These are phyloP conservation scores for Heliconius congener DNA, from an alignment of 1,140 invertebrate genomes.

Conservation along the genomic window DNA sequence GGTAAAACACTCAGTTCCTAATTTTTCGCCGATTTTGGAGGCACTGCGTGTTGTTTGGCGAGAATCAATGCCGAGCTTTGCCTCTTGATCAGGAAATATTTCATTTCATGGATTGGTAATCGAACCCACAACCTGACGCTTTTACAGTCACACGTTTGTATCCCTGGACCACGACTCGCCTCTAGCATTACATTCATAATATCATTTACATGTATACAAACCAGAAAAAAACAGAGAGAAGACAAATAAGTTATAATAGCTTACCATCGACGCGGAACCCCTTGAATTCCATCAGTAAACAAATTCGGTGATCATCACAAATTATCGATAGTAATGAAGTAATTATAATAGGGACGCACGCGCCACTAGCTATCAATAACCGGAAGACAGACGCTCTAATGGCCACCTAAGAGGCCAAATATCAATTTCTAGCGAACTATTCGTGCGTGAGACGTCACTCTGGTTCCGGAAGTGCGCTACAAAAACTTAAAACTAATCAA, in stretches of 20 bases:
- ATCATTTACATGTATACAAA: too few relatives aligned
- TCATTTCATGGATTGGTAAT: too few relatives aligned
- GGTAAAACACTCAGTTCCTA: too few relatives aligned
- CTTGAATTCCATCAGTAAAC: constrained; percentile 4
- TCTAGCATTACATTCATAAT: too few relatives aligned
- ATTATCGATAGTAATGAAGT: constrained; percentile 76
- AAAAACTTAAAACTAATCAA: constrained; percentile 74
- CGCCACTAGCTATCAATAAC: constrained; percentile 62
- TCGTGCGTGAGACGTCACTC: constrained; percentile 65
- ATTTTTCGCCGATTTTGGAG: too few relatives aligned
- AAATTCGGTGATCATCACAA: constrained; percentile 39
- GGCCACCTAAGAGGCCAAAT: constrained; percentile 71
- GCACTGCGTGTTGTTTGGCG: too few relatives aligned
- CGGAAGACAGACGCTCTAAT: constrained; percentile 78
- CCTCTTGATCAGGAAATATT: too few relatives aligned
- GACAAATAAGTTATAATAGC: neutral
- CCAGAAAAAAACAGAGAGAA: neutral
- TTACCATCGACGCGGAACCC: constrained; percentile 17
- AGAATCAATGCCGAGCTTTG: too few relatives aligned
- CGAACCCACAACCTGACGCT: too few relatives aligned
- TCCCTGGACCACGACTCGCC: too few relatives aligned
- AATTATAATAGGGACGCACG: constrained; percentile 68
- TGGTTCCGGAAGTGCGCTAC: constrained; percentile 70
- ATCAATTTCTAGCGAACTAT: constrained; percentile 73
- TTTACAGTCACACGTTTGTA: too few relatives aligned